Base-by-base conservation (phyloP, 2,113 vertebrate genomes). In the Spheniscus mendiculus region DNA sequence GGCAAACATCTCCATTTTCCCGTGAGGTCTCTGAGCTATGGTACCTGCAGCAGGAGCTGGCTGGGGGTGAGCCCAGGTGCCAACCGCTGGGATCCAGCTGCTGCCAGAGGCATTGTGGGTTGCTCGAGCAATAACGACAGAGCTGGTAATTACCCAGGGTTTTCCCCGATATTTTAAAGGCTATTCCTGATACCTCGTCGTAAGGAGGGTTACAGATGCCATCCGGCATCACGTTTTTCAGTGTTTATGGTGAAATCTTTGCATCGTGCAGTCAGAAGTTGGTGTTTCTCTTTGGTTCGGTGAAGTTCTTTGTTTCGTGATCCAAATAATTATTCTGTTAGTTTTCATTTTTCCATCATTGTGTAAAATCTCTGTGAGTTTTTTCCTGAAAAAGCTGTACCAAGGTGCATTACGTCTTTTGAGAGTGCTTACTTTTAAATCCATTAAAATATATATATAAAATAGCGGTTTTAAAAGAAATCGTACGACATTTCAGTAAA, bases 1-100 rank as follows among this genome's bases (percentile, higher is more conserved):
- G 90, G 78, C 93, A 19, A 87, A 97, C 94, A 25, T 85, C 97
- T 96, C 94, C 94, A 59, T 97, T 97, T 97, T 83, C 94, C 26
- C 59, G n/a, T 45, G 87, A 90, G 89, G 85, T 91, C 86, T 74
- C 58, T 47, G 96, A 34, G 76, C 92, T 69, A n/a, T 11, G 76
- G 90, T 95, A 89, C 91, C 93, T 89, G 94, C 81, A 36, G 89
- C 94, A 29, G 74, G 69, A 80, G 88, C 72, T 92, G 79, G 89
- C 89, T 42, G 84, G 67, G 58, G 67, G 30, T 6, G 44, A 29
- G 19, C 81, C 94, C 96, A 97, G 96, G 94, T 97, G 97, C 87
- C 72, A 83, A 53, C 61, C 61, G 66, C 87, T 81, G 92, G 94
- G 78, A 87, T 84, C 95, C 97, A 97, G 97, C 96, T 95, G 95